Evolutionary conservation across 1,140 invertebrate species (phyloP).

Genomic region (Antheraea mylitta): DNA sequence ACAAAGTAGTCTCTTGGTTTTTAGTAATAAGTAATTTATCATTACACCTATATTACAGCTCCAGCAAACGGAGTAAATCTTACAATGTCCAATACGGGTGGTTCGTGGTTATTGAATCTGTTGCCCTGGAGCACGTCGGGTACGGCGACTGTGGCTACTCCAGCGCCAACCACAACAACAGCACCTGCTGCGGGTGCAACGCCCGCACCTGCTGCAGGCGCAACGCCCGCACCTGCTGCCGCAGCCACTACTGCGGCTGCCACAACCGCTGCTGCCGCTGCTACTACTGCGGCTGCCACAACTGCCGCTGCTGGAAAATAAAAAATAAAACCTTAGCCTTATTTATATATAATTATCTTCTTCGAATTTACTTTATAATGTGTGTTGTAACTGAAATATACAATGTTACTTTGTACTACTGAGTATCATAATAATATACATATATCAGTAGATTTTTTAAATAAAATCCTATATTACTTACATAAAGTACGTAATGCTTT

Average conservation of each 20-base stretch:
- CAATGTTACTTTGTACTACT: too few species aligned
- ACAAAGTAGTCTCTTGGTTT: too few species aligned
- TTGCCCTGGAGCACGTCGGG: slow-evolving; percentile 9
- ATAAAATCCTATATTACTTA: too few species aligned
- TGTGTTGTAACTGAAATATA: too few species aligned
- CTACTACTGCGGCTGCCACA: slow-evolving; percentile 17
- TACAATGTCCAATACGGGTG: slow-evolving; percentile 16
- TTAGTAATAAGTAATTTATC: background rate
- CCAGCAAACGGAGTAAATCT: slow-evolving; percentile 26
- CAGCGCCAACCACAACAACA: slow-evolving; percentile 20
- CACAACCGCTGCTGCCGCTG: slow-evolving; percentile 16
- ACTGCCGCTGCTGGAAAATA: slow-evolving; percentile 9
- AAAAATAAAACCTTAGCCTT: too few species aligned
- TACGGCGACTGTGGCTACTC: slow-evolving; percentile 25
- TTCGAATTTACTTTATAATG: too few species aligned
- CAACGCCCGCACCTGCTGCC: slow-evolving; percentile 22
- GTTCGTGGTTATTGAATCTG: slow-evolving; percentile 14
- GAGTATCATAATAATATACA: too few species aligned
- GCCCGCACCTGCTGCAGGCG: slow-evolving; percentile 26
- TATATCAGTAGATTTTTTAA: too few species aligned
- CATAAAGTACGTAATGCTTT: too few species aligned
- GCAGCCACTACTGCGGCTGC: slow-evolving; percentile 23
- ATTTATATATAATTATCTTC: too few species aligned
- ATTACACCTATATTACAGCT: slow-evolving; percentile 18
- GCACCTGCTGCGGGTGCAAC: slow-evolving; percentile 41